Evolutionary conservation across 2,113 vertebrate species (phyloP).

Genomic region (Oncorhynchus gorbuscha): DNA sequence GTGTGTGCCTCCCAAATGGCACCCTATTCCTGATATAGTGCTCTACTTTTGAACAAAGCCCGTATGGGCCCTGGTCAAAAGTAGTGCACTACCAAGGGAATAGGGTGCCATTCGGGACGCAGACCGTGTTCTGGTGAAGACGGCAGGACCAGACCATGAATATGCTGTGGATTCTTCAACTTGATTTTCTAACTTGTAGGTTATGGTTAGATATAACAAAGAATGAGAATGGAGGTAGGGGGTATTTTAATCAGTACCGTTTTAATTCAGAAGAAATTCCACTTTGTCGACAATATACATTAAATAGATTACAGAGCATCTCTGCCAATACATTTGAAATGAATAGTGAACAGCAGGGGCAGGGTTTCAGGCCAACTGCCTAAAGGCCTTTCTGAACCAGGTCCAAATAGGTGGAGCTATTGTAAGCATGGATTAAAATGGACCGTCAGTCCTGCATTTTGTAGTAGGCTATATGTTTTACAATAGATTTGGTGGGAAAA

Average conservation of each 20-base stretch:
- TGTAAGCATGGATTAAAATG: conserved; percentile 4
- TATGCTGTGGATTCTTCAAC: conserved; percentile 10
- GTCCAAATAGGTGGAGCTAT: not conserved
- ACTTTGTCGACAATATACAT: not conserved
- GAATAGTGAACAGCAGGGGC: not conserved
- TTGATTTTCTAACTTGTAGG: not conserved
- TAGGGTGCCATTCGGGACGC: no score
- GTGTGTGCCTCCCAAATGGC: no score
- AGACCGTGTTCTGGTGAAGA: no score
- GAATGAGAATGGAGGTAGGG: not conserved
- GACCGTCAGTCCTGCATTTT: not conserved
- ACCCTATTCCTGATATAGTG: no score
- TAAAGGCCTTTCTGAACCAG: not conserved
- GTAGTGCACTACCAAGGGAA: no score
- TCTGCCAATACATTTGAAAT: not conserved
- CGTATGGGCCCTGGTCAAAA: no score
- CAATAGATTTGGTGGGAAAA: not conserved
- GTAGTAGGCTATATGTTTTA: not conserved
- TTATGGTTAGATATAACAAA: not conserved
- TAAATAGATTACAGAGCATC: not conserved
- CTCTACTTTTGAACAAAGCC: no score
- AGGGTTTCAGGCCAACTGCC: conserved; percentile 3
- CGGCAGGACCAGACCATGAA: not conserved
- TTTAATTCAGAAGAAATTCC: not conserved
- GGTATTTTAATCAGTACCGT: not conserved